A percentile compares a stretch with the other conserved stretches of the same genome.
Conservation (phyloP, 1,140 invertebrate genomes). For the Sycophaga agraensis region DNA sequence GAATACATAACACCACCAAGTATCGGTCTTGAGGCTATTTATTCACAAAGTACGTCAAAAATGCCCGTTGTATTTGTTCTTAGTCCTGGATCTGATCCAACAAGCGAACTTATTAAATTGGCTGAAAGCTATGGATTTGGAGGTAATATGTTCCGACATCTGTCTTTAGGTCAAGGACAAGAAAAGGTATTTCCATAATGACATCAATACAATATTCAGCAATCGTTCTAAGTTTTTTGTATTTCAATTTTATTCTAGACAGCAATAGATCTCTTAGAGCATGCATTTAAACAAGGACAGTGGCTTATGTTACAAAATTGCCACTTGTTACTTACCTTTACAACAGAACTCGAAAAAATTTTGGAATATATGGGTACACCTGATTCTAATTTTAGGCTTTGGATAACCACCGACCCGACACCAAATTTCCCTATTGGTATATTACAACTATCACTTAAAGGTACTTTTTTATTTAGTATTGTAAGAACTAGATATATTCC, state of each 20-base stretch:
- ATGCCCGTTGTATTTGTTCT: slow-evolving; percentile 86
- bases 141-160: slow-evolving; percentile 74
- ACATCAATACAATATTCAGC: too few species aligned
- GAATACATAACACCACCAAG: slow-evolving; percentile 83
- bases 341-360: slow-evolving; percentile 77
- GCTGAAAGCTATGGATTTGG: slow-evolving; percentile 72
- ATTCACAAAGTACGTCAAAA: slow-evolving; percentile 74
- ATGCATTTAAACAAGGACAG: slow-evolving; percentile 73
- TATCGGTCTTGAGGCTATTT: slow-evolving; percentile 78
- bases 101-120: slow-evolving; percentile 83
- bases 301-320: slow-evolving; percentile 93
- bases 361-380: slow-evolving; percentile 76
- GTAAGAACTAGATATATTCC: too few species aligned
- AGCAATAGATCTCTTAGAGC: slow-evolving; percentile 72
- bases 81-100: slow-evolving; percentile 85
- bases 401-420: slow-evolving; percentile 87
- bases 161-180: slow-evolving; percentile 88
- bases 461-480: too few species aligned
- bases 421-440: slow-evolving; percentile 85
- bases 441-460: slow-evolving; percentile 81
- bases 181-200: slow-evolving; percentile 65
- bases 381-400: slow-evolving; percentile 87
- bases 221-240: neutral
- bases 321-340: slow-evolving; percentile 79
- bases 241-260: slow-evolving; percentile 51